These are phyloP conservation scores for Bagarius yarrelli DNA, from an alignment of 2,113 vertebrate species.

Conservation along the genomic window DNA sequence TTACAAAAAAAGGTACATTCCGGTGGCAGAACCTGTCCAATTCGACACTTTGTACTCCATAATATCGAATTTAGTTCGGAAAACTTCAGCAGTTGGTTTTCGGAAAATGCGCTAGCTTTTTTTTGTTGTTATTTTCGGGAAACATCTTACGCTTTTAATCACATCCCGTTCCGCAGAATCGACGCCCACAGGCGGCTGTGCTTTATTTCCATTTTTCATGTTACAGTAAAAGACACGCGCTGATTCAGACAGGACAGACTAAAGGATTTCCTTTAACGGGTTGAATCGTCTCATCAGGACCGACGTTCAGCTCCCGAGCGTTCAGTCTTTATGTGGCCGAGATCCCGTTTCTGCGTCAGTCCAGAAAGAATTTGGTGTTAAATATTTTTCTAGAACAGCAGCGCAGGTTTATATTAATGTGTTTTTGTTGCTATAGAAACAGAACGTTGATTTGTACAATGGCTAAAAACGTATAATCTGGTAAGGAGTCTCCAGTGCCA, in stretches of 20 bases:
- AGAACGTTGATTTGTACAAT: too few relatives aligned
- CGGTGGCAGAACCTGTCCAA: too few relatives aligned
- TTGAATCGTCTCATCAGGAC: neutral
- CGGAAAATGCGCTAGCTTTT: neutral
- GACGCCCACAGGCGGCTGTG: neutral
- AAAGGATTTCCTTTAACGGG: neutral
- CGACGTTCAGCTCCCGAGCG: neutral
- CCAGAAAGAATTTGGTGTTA: neutral
- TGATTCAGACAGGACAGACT: neutral
- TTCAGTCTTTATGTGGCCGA: neutral
- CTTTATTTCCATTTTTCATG: neutral
- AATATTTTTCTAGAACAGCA: neutral
- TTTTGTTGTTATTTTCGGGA: slow-evolving; percentile 3
- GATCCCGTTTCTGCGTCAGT: neutral
- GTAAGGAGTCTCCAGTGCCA: too few relatives aligned
- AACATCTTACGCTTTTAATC: slow-evolving; percentile 1
- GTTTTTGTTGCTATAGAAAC: neutral
- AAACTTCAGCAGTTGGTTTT: neutral
- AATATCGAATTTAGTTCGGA: neutral
- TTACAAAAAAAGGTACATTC: neutral
- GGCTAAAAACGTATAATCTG: neutral
- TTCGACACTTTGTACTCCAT: neutral
- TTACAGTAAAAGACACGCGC: neutral
- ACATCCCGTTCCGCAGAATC: neutral
- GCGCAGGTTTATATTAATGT: neutral